Evolutionary conservation across 1,140 invertebrate species (phyloP).

Genomic region (Zeugodacus cucurbitae): DNA sequence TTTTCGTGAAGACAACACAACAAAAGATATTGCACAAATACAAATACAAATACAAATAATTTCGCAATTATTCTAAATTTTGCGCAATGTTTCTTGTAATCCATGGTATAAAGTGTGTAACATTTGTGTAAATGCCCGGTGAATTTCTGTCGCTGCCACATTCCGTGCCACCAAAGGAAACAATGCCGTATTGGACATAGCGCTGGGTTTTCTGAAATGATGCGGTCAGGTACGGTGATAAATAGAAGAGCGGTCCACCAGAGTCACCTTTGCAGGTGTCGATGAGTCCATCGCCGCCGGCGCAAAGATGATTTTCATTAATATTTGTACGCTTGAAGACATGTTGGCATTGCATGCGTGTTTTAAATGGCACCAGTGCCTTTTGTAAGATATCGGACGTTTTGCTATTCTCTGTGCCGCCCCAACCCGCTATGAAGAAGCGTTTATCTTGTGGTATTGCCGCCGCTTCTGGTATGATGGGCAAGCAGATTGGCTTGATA

Average conservation of each 20-base stretch:
- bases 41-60: not conserved
- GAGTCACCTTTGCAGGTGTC: constrained; percentile 81
- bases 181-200: constrained; percentile 57
- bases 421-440: constrained; percentile 61
- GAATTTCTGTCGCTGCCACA: constrained; percentile 50
- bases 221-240: constrained; percentile 43
- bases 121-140: constrained; percentile 60
- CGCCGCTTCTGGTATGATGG: constrained; percentile 47
- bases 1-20: no score
- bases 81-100: constrained; percentile 57
- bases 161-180: constrained; percentile 51
- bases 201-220: constrained; percentile 44
- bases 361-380: not conserved
- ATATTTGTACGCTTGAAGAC: constrained; percentile 45
- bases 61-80: not conserved
- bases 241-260: constrained; percentile 74
- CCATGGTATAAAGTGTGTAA: constrained; percentile 61
- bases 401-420: constrained; percentile 48
- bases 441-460: constrained; percentile 47
- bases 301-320: constrained; percentile 71
- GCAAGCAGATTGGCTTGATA: constrained; percentile 58
- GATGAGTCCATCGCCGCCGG: constrained; percentile 72
- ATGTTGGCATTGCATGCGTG: not conserved
- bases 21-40: not conserved
- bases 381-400: constrained; percentile 24